Conservation (phyloP, 2,888 invertebrate genomes). For the Meganola albula region DNA sequence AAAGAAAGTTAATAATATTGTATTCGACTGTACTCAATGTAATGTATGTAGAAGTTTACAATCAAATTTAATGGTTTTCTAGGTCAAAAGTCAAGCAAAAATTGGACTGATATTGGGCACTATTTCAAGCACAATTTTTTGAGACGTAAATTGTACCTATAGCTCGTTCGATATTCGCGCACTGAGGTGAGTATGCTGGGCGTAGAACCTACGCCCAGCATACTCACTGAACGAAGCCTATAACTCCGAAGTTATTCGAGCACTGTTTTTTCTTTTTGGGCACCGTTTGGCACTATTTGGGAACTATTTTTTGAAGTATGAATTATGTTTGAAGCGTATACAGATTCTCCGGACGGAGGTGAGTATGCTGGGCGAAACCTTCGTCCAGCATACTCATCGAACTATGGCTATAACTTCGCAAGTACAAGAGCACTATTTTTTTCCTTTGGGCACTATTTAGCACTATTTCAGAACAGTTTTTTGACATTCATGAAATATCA, state of each 20-base stretch:
- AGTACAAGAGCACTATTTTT: slow-evolving; percentile 1
- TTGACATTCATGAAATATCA: slow-evolving; percentile 1
- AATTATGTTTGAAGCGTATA: slow-evolving; percentile 7
- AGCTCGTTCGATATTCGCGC: slow-evolving; percentile 6
- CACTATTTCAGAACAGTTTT: slow-evolving; percentile 1
- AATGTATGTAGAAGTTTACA: slow-evolving; percentile 6
- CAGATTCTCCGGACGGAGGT: slow-evolving; percentile 7
- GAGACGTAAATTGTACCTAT: slow-evolving; percentile 7
- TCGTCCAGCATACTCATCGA: slow-evolving; percentile 4
- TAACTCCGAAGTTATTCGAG: slow-evolving; percentile 7
- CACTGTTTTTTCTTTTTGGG: slow-evolving; percentile 6
- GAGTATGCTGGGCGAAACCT: slow-evolving; percentile 6
- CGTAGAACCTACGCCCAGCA: slow-evolving; percentile 7
- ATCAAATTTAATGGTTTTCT: slow-evolving; percentile 4
- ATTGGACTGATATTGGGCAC: slow-evolving; percentile 6
- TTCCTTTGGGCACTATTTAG: slow-evolving; percentile 1
- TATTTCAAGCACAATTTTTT: slow-evolving; percentile 6
- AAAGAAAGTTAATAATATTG: slow-evolving; percentile 3
- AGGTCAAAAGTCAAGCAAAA: slow-evolving; percentile 4
- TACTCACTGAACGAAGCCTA: slow-evolving; percentile 7
- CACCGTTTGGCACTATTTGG: slow-evolving; percentile 6
- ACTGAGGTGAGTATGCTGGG: slow-evolving; percentile 6
- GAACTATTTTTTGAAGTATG: slow-evolving; percentile 7
- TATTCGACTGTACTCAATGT: slow-evolving; percentile 6
- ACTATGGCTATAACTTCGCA: slow-evolving; percentile 1